Base-by-base conservation (phyloP, 2,888 invertebrate species). In the Sinotaia quadrata region DNA sequence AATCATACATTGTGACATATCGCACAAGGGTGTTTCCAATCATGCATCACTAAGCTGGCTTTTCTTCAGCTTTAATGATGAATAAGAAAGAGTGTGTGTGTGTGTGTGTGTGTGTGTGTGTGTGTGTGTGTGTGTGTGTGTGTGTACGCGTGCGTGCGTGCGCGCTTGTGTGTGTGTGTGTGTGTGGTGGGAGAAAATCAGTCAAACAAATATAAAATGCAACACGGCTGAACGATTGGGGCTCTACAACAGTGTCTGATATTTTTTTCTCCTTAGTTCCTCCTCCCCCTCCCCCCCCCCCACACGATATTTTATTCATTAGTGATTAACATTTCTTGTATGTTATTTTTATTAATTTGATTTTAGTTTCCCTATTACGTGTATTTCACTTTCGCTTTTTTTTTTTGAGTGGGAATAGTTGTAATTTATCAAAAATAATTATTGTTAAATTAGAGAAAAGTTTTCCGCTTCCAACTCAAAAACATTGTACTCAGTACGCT, bases 91-190 rank as follows among this genome's bases (percentile, higher is more conserved):
- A 52, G 21, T 21, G 15, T 5, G n/a, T 52, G 24, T 41, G 41
- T 41, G 41, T 8, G 2, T 49, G 3, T 49, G 49, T 49, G 49
- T 49, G 49, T 49, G 49, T 49, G 3, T 49, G 49, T 49, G n/a
- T 49, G 49, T 49, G 49, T 49, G 49, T 49, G 49, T 49, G 49
- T 49, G 49, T 49, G 49, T 49, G 49, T 49, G 49, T n/a, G 49
- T 2, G 49, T n/a, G 49, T 2, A 24, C 24, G 49, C 2, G 49
- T 49, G 49, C n/a, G 41, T 41, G 41, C 41, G 41, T 41, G 41
- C 41, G 41, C 15, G 41, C 41, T 41, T 41, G 41, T 41, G 41
- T 41, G 41, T 41, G 49, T 49, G 49, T 2, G 15, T 49, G 49
- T 2, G 1, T 49, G 21, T 36, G 10, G 12, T 5, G 8, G 18